A percentile compares a stretch with the other conserved stretches of the same genome.
Evolutionary conservation across 2,797 vertebrate species (phyloP).

Genomic region (Chrysocyon brachyurus): DNA sequence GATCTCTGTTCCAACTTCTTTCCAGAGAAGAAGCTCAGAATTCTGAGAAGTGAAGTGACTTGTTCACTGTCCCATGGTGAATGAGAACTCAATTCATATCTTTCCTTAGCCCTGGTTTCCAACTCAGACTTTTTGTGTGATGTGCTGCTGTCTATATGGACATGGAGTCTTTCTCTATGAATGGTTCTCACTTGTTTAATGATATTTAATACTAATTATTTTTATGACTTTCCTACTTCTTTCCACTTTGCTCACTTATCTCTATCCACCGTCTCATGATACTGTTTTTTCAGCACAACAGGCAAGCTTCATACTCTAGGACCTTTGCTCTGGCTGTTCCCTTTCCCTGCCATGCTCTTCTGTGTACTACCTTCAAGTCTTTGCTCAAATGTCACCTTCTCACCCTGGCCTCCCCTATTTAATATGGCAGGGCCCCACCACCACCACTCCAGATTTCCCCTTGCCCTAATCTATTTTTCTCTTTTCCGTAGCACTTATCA

Average conservation of each 20-base stretch:
- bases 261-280: neutral
- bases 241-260: neutral
- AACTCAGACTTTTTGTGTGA: neutral
- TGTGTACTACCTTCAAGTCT: neutral
- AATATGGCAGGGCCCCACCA: no score
- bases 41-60: neutral
- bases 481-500: neutral
- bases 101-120: neutral
- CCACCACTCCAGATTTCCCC: neutral
- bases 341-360: neutral
- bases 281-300: neutral
- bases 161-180: neutral
- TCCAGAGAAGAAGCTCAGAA: neutral
- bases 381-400: neutral
- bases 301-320: neutral
- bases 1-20: neutral
- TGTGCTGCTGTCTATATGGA: neutral
- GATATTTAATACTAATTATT: neutral
- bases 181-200: neutral
- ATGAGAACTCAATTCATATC: neutral
- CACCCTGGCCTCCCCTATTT: neutral
- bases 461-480: neutral
- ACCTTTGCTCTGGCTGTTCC: neutral
- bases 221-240: neutral
- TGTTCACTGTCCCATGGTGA: neutral